Base-by-base conservation (phyloP, 2,113 vertebrate genomes). In the Hippotragus niger region DNA sequence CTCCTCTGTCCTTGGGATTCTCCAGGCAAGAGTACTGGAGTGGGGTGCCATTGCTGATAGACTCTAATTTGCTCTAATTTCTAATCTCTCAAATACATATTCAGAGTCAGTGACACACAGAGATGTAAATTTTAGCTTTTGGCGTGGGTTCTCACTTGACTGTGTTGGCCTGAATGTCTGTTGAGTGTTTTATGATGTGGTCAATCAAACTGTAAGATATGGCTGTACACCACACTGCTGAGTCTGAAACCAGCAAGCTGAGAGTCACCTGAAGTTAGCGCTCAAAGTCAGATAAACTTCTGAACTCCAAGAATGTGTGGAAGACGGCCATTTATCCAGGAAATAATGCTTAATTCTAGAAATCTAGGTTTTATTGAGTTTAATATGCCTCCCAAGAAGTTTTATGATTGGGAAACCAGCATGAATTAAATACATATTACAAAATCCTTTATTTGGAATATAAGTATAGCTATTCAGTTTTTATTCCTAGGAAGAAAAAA, bases 71-170 rank as follows among this genome's bases (percentile, higher is more conserved):
- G 40, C 93, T 97, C 50, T 96, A 43, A 80, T 91, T 86, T 96
- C 50, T 97, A 96, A 97, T 97, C 97, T 98, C 95, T 97, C 16
- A 83, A 83, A 58, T 76, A 82, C 17, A 74, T 93, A 60, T 52
- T 96, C 93, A 96, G 90, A 97, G 95, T 98, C 97, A 98, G 97
- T 97, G 95, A 91, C 96, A 98, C 95, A 97, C 27, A 95, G 97
- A 98, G 96, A 98, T 96, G 96, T 95, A 98, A 98, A 98, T 97
- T 98, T 98, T 98, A 97, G 98, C 67, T 53, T 95, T 64, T 57
- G 78, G 74, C 60, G 13, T 88, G 57, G 10, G 3, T 71, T 97
- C 93, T 96, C 31, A 52, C 86, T 91, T 97, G 89, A 90, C 97
- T 95, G 58, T 50, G 91, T 97, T 97, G 95, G 80, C 78, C 76